Conservation (phyloP, 2,113 vertebrate genomes). For the Arenaria interpres region DNA sequence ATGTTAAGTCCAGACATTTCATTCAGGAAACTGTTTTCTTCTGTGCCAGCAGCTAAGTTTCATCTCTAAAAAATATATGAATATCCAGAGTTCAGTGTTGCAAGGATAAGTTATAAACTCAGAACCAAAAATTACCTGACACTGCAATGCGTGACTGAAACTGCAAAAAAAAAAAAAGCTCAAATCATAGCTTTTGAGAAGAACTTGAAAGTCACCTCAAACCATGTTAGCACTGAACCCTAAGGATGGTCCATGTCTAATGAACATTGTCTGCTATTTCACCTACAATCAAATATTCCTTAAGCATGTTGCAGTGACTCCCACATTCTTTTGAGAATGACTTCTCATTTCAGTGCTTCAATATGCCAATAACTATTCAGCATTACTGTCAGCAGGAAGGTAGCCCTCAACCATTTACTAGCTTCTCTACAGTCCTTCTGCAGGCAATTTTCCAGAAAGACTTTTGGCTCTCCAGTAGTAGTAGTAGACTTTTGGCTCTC, state of each 20-base stretch:
- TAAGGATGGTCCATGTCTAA: background rate
- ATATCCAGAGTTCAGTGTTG: background rate
- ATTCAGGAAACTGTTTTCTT: background rate
- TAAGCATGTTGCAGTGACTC: background rate
- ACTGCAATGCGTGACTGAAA: background rate
- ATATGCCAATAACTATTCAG: background rate
- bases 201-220: background rate
- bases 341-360: background rate
- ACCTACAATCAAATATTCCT: background rate
- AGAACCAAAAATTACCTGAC: background rate
- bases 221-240: background rate
- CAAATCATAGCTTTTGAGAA: background rate
- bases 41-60: background rate
- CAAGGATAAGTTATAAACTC: background rate
- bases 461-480: background rate
- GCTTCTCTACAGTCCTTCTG: background rate
- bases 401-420: background rate
- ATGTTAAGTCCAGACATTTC: background rate
- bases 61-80: background rate
- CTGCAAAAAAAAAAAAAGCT: background rate
- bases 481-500: background rate
- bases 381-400: background rate
- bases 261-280: background rate
- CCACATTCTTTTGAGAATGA: background rate
- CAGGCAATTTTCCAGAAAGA: background rate